Evolutionary conservation across 1,140 invertebrate species (phyloP), one percentile per base, ranked within the genome.

Genomic region (Temnothorax curvispinosus): DNA sequence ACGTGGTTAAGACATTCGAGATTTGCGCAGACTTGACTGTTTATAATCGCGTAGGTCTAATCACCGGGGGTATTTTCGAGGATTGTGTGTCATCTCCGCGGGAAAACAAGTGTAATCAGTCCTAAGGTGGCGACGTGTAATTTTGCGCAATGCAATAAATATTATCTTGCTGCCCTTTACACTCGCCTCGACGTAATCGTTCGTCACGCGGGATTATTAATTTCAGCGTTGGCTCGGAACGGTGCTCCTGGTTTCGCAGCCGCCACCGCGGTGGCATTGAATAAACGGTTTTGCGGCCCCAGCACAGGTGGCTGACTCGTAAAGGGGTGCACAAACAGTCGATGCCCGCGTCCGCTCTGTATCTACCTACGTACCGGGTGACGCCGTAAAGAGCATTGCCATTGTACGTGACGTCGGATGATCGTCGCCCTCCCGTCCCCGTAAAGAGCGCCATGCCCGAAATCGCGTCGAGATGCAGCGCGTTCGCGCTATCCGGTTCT

Each of bases 221-320:
- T 90, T 90, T 90, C 77, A 87, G 54, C 58, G 50, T 32, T 47
- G 54, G 52, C 76, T 75, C 58, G 89, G 32, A 85, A 54, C 86
- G 86, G 86, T 47, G 44, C 60, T 58, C 11, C 5, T 15, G 50
- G 60, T 52, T 50, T 81, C 65, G 50, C 72, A 18, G 35, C 58
- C 58, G 18, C 18, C 27, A 27, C 32, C 44, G 27, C 27, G 11
- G 50, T 72, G 38, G 62, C 88, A 50, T 88, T 81, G 86, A 74
- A 87, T 86, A 82, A 85, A 77, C 76, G 89, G 71, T 90, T 90
- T 85, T 85, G 62, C 81, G 86, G 75, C 67, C 64, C 50, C 41
- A n/a, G 82, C 86, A 82, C 89, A 90, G 89, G 64, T 90, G 89
- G 89, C 64, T 38, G 64, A 41, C 76, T 90, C 86, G 89, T 90